A percentile compares a stretch with the other conserved stretches of the same genome.
Conservation (phyloP, 1,140 invertebrate species). For the Zaprionus inermis region DNA sequence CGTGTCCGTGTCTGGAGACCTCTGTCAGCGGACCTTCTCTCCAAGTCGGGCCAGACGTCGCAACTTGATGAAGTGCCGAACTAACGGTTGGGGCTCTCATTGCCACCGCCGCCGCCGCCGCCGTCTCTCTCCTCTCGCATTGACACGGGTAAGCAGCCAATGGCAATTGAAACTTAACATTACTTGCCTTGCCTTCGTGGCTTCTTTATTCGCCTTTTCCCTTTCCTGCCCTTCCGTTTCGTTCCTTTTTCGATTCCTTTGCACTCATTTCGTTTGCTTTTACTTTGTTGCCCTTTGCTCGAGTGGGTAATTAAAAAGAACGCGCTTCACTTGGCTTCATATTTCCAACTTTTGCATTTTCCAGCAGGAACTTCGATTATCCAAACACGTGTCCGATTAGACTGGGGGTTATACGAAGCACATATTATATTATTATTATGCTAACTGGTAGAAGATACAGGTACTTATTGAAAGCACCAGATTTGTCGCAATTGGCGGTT, state of each 20-base stretch:
- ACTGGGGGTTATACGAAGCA: neutral
- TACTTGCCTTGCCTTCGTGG: conserved; percentile 21
- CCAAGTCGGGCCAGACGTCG: conserved; percentile 32
- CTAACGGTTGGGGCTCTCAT: conserved; percentile 32
- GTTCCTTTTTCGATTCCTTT: conserved; percentile 22
- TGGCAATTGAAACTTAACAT: conserved; percentile 44
- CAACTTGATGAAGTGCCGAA: conserved; percentile 52
- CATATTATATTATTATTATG: neutral
- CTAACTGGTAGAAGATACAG: neutral
- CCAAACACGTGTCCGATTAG: neutral
- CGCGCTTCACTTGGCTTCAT: conserved; percentile 38
- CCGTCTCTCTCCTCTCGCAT: too few species aligned
- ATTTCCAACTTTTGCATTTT: conserved; percentile 33
- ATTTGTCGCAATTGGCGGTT: too few species aligned
- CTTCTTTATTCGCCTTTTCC: conserved; percentile 1
- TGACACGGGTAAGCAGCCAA: conserved; percentile 46
- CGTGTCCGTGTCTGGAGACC: conserved; percentile 9
- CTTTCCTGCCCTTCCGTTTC: neutral
- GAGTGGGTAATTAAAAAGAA: conserved; percentile 52
- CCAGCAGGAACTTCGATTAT: neutral
- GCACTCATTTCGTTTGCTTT: conserved; percentile 12
- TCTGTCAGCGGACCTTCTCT: conserved; percentile 32
- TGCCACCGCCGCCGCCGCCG: neutral
- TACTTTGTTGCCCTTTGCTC: conserved; percentile 44
- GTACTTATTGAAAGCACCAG: too few species aligned